A percentile compares a stretch with the other conserved stretches of the same genome.
phyloP scores from a whole-genome alignment of 2,888 invertebrate species.

The Leptogaster cylindrica region DNA sequence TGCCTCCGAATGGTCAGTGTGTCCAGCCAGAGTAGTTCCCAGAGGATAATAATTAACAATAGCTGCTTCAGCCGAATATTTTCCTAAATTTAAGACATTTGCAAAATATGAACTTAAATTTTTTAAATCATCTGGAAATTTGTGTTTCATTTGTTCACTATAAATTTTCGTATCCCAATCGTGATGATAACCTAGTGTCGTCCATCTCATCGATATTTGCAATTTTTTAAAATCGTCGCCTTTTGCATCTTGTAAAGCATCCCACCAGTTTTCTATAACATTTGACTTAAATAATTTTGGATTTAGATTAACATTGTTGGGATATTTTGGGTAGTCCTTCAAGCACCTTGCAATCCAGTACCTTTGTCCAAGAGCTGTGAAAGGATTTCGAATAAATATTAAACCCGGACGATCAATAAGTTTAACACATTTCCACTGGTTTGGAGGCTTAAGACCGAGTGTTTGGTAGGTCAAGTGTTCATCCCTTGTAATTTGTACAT shows the following conservation, averaged over 20 bases:
- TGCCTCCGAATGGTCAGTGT: conserved; percentile 92
- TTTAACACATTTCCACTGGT: conserved; percentile 70
- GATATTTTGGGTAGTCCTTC: conserved; percentile 75
- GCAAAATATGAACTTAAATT: conserved; percentile 72
- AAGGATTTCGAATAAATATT: conserved; percentile 82
- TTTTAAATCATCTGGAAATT: conserved; percentile 77
- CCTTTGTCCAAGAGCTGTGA: conserved; percentile 76
- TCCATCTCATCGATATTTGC: conserved; percentile 77
- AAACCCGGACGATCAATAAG: conserved; percentile 74
- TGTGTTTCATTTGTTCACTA: conserved; percentile 69
- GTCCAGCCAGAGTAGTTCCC: conserved; percentile 90
- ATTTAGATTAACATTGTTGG: conserved; percentile 63
- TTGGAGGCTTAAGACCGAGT: conserved; percentile 54
- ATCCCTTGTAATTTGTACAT: too few species aligned
- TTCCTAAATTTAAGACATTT: conserved; percentile 64
- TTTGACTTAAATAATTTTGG: conserved; percentile 50
- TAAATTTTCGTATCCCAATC: conserved; percentile 96
- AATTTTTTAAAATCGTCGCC: conserved; percentile 52
- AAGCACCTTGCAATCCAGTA: conserved; percentile 84
- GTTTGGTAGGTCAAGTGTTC: too few species aligned
- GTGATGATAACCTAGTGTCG: conserved; percentile 96
- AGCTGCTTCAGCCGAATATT: conserved; percentile 85
- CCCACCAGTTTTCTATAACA: conserved; percentile 69
- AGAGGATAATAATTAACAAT: conserved; percentile 96
- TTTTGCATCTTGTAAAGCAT: conserved; percentile 59